Base-by-base conservation (phyloP, 2,888 invertebrate genomes). In the Ichneumoninae sp. region DNA sequence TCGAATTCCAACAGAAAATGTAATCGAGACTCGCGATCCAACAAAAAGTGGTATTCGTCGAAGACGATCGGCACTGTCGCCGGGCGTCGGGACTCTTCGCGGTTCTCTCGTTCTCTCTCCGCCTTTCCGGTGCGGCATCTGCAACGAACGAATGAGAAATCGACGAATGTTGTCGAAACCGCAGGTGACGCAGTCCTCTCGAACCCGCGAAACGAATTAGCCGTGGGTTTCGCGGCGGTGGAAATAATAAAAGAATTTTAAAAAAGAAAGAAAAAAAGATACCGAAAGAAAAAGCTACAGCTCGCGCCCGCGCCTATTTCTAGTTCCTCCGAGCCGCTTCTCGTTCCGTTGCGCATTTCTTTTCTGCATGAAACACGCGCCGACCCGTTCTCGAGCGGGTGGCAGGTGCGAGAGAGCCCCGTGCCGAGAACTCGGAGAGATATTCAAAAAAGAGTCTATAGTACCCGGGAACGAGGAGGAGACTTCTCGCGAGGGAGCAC, bases 161-260 rank as follows among this genome's bases (percentile, higher is more conserved):
- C 86, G 78, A 79, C 81, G 80, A 83, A 80, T 74, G 76, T 83
- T 70, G 83, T 86, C 83, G 80, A 87, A 47, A 87, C 84, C 87
- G 88, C 89, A 88, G 89, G 87, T 91, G 90, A 91, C 91, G 89
- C 89, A 83, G 75, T 66, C 47, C 71, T 75, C 72, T 54, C 72
- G 74, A 69, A 81, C 86, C 88, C 87, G 90, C 89, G 89, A 90
- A 90, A 91, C 89, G 87, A 90, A 91, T 91, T 91, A 90, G 89
- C 83, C 84, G 74, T 60, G 13, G 74, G 36, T 79, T 52, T 60
- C 79, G 79, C 77, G 84, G 68, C 78, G 82, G 36, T 82, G 68
- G 57, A 82, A 82, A 80, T 71, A 82, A 82, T 71, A 82, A 65
- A 72, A 74, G 65, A 75, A 36, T 50, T 10, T 50, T 10, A 57